These are phyloP conservation scores for Dasypogon diadema DNA, from an alignment of 2,888 invertebrate genomes.

Conservation along the genomic window DNA sequence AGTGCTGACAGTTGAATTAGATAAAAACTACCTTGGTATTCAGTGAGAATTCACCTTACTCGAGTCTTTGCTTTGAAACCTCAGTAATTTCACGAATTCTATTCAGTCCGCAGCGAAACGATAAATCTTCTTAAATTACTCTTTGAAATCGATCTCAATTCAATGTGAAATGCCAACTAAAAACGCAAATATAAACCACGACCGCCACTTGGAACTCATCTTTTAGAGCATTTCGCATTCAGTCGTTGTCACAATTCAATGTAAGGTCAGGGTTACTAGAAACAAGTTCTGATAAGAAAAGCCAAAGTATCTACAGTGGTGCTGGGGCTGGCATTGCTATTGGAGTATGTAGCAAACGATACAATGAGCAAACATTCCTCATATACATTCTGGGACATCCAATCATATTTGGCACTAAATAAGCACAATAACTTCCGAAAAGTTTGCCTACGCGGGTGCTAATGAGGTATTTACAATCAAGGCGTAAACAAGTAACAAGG, in stretches of 20 bases:
- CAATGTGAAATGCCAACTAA: too few species aligned
- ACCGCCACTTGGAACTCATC: neutral
- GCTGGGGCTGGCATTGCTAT: neutral
- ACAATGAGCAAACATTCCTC: too few species aligned
- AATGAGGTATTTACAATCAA: slow-evolving; percentile 10
- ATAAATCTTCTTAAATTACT: too few species aligned
- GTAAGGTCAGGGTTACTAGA: slow-evolving; percentile 23
- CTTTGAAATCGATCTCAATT: too few species aligned
- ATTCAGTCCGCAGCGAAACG: too few species aligned
- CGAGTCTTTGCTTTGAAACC: too few species aligned
- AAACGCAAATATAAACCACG: neutral
- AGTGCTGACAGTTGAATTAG: too few species aligned
- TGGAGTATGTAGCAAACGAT: neutral
- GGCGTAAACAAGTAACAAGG: neutral
- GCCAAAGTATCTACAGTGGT: neutral
- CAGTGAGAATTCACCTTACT: too few species aligned
- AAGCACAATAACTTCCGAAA: slow-evolving; percentile 12
- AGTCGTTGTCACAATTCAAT: neutral
- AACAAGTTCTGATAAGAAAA: slow-evolving; percentile 16
- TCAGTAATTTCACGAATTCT: too few species aligned
- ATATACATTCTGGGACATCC: too few species aligned
- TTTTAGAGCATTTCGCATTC: neutral
- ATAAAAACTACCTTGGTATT: too few species aligned
- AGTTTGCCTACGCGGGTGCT: neutral
- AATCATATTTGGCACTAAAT: too few species aligned